Evolutionary conservation across 2,797 vertebrate genomes (phyloP).

Genomic region (Gobio occitaniae): DNA sequence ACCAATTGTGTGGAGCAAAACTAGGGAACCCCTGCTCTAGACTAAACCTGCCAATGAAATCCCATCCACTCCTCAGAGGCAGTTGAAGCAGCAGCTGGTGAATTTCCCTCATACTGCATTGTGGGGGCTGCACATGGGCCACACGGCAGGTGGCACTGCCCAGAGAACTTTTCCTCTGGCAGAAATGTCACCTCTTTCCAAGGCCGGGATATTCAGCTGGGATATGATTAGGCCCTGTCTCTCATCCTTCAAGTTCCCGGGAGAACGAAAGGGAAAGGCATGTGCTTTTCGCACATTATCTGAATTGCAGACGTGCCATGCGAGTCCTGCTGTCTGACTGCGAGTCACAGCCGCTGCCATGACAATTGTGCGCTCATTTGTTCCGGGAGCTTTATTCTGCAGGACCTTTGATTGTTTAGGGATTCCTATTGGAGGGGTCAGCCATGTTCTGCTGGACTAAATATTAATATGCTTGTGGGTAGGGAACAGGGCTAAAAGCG

Average conservation of each 20-base stretch:
- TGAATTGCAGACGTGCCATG: conserved; percentile 53
- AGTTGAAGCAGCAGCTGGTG: conserved; percentile 60
- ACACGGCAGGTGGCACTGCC: conserved; percentile 58
- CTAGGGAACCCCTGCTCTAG: conserved; percentile 1
- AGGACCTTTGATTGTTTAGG: conserved; percentile 16
- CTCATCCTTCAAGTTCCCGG: conserved; percentile 55
- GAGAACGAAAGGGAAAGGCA: conserved; percentile 47
- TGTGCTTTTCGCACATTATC: conserved; percentile 60
- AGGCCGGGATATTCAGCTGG: conserved; percentile 60
- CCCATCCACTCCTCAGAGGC: conserved; percentile 18
- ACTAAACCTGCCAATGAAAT: conserved; percentile 1
- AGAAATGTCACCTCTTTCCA: conserved; percentile 63
- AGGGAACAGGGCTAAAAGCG: too few relatives aligned
- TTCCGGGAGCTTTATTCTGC: conserved; percentile 34
- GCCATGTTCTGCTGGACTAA: neutral
- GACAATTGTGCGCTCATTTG: conserved; percentile 59
- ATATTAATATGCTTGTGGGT: too few relatives aligned
- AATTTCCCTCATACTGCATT: conserved; percentile 11
- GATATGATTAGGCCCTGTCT: conserved; percentile 53
- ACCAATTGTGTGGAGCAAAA: neutral
- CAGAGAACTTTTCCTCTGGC: conserved; percentile 41
- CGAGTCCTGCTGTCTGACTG: conserved; percentile 23
- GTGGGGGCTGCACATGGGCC: conserved; percentile 52
- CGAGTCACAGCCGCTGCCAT: conserved; percentile 17
- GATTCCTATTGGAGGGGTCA: neutral